Base-by-base conservation (phyloP, 2,888 invertebrate species). In the Vandiemenella viatica region DNA sequence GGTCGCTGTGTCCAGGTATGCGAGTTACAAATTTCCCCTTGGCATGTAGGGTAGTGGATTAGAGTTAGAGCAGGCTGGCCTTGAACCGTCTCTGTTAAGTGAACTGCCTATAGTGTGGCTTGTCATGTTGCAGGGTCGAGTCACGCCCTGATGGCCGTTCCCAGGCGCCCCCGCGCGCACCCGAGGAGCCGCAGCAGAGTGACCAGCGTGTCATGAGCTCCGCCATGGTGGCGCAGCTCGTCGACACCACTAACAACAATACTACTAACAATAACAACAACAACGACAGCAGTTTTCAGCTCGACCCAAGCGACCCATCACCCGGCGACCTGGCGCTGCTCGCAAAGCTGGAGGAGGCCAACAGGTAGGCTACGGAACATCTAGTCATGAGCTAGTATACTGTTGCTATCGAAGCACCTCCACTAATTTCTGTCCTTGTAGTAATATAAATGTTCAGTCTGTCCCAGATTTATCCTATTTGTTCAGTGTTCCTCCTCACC, bases 301-400 rank as follows among this genome's bases (percentile, higher is more conserved):
- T 19, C 18, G 26, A 18, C 32, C 19, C 38, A 18, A 46, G 41
- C 40, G 50, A 53, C 40, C 57, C 62, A 42, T 61, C 63, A 45
- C 60, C 75, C 64, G 76, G 86, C 71, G 91, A 90, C 67, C 78
- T 85, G 77, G 87, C 83, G 71, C 77, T 95, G 60, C 76, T 95
- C 64, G 90, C 89, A 71, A 91, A 91, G 68, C 80, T 95, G 76
- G 93, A 95, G 77, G 91, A 90, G 65, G 92, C 89, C 63, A 95
- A 95, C 70, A 72, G 76, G 79, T 78, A 59, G 16, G n/a, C n/a
- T n/a, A n/a, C n/a, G n/a, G n/a, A n/a, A n/a, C n/a, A n/a, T n/a
- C n/a, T n/a, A n/a, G n/a, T n/a, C n/a, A n/a, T n/a, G 16, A 38
- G 8, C 18, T n/a, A n/a, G 13, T 13, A n/a, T 15, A 7, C n/a